Conservation (phyloP, 2,888 invertebrate genomes). For the Eristalinus aeneus region DNA sequence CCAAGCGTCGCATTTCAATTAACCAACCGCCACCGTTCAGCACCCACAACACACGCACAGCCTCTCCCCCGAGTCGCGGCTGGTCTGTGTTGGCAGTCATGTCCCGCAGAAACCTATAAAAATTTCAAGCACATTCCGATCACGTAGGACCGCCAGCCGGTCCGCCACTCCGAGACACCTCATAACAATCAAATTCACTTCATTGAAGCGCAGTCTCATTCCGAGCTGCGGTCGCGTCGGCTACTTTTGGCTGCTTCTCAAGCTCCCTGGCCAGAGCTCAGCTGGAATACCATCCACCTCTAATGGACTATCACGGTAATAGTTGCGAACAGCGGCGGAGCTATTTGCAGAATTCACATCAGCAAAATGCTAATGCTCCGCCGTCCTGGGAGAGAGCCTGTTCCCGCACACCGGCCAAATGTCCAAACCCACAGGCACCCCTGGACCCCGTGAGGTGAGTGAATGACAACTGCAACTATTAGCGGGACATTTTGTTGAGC, state of each 20-base stretch:
- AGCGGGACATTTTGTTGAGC: constrained; percentile 64
- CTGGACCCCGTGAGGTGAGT: constrained; percentile 27
- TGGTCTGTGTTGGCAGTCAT: neutral
- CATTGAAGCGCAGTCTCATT: constrained; percentile 30
- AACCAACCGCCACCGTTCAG: neutral
- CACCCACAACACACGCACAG: neutral
- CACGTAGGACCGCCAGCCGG: constrained; percentile 37
- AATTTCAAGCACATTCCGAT: constrained; percentile 47
- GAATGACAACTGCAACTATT: constrained; percentile 61
- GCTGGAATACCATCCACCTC: constrained; percentile 42
- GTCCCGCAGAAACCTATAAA: constrained; percentile 13
- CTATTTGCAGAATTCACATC: constrained; percentile 48
- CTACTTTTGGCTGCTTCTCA: constrained; percentile 32
- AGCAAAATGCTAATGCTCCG: constrained; percentile 54
- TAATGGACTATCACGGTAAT: constrained; percentile 58
- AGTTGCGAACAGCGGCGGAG: constrained; percentile 35
- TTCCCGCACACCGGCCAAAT: constrained; percentile 31
- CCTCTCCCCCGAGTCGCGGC: neutral
- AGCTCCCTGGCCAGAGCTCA: neutral
- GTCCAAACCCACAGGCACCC: constrained; percentile 19
- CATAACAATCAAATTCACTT: constrained; percentile 69
- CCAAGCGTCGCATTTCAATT: neutral
- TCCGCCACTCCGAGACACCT: constrained; percentile 47
- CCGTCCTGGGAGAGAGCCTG: neutral
- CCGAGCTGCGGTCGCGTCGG: constrained; percentile 36